A percentile compares a stretch with the other conserved stretches of the same genome.
Conservation (phyloP, 2,797 vertebrate genomes). For the Lacerta bilineata region DNA sequence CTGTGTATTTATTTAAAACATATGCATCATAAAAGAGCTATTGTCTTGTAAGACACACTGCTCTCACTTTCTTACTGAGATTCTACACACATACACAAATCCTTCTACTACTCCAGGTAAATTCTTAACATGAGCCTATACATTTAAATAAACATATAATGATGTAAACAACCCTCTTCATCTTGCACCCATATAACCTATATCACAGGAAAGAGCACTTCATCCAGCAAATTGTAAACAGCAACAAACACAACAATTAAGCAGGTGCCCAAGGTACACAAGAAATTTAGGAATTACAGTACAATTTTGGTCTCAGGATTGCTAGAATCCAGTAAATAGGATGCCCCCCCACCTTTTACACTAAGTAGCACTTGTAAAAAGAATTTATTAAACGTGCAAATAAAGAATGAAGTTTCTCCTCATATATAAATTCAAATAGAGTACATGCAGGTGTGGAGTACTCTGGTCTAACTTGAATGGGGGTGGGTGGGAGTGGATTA, state of each 20-base stretch:
- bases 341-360: neutral
- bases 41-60: neutral
- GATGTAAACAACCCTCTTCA: neutral
- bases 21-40: neutral
- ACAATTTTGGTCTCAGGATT: conserved; percentile 40
- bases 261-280: conserved; percentile 30
- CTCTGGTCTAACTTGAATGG: too few relatives aligned
- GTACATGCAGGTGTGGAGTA: too few relatives aligned
- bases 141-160: conserved; percentile 56
- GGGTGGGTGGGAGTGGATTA: too few relatives aligned
- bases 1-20: neutral
- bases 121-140: conserved; percentile 2
- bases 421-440: too few relatives aligned
- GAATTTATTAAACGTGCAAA: neutral
- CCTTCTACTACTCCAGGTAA: neutral
- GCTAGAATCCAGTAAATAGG: neutral
- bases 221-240: conserved; percentile 44
- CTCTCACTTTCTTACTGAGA: neutral
- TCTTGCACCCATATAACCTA: neutral
- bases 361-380: neutral
- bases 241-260: conserved; percentile 38
- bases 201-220: conserved; percentile 67
- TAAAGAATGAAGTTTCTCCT: neutral
- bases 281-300: conserved; percentile 47
- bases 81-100: neutral